These are phyloP conservation scores for Eueides isabella DNA, from an alignment of 1,140 invertebrate species.

Conservation along the genomic window DNA sequence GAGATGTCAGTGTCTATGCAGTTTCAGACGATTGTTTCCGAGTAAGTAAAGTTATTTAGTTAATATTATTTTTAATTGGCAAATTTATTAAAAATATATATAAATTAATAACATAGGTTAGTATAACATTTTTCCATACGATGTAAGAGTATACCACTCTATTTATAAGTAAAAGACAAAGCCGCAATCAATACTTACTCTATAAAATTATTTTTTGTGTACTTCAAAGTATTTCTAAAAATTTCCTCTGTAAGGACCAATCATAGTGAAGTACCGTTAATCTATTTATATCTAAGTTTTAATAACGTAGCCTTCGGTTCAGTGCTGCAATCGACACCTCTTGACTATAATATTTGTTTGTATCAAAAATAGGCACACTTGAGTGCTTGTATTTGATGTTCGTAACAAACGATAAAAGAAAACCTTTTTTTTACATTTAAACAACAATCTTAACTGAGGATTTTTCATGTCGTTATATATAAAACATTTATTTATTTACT, in stretches of 20 bases:
- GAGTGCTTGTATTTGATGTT: conserved; percentile 14
- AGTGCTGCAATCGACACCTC: conserved; percentile 24
- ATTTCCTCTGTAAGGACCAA: neutral
- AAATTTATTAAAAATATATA: neutral
- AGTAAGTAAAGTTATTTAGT: conserved; percentile 66
- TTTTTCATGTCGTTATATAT: neutral
- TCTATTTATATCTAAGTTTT: conserved; percentile 25
- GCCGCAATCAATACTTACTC: neutral
- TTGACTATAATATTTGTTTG: conserved; percentile 25
- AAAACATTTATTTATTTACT: neutral
- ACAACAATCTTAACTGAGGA: neutral
- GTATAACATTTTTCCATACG: neutral
- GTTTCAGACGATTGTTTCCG: conserved; percentile 84
- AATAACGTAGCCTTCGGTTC: conserved; percentile 33
- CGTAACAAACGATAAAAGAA: conserved; percentile 18
- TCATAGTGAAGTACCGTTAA: conserved; percentile 19
- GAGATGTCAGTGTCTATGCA: conserved; percentile 79
- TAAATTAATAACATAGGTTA: neutral
- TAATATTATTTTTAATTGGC: neutral
- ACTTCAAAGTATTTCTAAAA: neutral
- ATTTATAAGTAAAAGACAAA: conserved; percentile 3
- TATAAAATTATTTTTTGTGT: neutral
- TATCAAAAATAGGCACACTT: conserved; percentile 19
- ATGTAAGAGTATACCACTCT: neutral
- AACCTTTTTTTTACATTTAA: neutral